phyloP scores from a whole-genome alignment of 2,888 invertebrate species.

The Entomobrya multifasciata region DNA sequence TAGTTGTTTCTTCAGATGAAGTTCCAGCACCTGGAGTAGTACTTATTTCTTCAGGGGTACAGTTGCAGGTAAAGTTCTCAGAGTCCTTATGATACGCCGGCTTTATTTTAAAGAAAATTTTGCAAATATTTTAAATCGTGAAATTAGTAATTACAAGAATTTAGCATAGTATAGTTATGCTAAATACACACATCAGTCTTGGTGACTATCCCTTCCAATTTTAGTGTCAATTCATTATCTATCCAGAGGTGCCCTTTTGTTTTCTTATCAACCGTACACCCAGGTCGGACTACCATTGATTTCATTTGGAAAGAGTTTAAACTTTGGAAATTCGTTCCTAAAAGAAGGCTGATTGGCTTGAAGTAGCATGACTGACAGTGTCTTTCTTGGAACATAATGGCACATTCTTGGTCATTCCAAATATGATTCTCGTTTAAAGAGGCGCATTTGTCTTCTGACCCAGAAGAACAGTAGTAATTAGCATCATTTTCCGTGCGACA shows the following conservation, averaged over 20 bases:
- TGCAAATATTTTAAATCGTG: no score
- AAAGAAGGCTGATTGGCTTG: neutral
- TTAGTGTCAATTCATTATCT: neutral
- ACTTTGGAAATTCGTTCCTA: neutral
- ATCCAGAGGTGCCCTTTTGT: neutral
- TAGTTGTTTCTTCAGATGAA: neutral
- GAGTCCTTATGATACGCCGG: conserved; percentile 19
- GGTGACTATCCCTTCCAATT: neutral
- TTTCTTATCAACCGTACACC: neutral
- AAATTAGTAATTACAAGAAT: no score
- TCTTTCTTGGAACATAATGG: neutral
- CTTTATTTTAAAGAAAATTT: neutral
- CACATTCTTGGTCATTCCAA: neutral
- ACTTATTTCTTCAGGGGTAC: neutral
- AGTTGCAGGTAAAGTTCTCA: conserved; percentile 22
- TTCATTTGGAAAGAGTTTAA: conserved; percentile 15
- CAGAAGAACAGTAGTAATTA: neutral
- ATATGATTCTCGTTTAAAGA: neutral
- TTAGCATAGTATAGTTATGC: neutral
- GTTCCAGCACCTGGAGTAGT: neutral
- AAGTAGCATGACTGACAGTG: conserved; percentile 1
- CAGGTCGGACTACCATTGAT: conserved; percentile 29
- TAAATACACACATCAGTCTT: neutral
- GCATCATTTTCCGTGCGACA: neutral
- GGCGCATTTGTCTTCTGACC: neutral